Percentiles rank a stretch among this genome's conserved stretches.
These are phyloP conservation scores for Gonioctena quinquepunctata DNA, from an alignment of 1,140 invertebrate species.

Conservation along the genomic window DNA sequence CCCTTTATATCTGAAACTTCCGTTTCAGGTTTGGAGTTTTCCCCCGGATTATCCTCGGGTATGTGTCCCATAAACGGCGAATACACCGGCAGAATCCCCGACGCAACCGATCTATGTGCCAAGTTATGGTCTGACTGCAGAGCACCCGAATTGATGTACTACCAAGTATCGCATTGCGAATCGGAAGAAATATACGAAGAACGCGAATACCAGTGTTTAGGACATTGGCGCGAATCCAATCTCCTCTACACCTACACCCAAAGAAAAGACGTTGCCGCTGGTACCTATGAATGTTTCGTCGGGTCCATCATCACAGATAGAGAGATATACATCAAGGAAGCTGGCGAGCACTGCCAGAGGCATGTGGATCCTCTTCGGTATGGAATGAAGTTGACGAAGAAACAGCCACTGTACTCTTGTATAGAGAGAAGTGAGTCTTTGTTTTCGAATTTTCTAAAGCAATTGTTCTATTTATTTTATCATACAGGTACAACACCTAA, in stretches of 20 bases:
- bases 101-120: conserved; percentile 69
- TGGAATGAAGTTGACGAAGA: conserved; percentile 66
- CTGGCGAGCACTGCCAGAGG: conserved; percentile 70
- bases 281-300: conserved; percentile 72
- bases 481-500: conserved; percentile 13
- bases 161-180: conserved; percentile 69
- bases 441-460: no score
- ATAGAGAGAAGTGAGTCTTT: conserved; percentile 22
- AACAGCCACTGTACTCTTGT: conserved; percentile 32
- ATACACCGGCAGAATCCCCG: conserved; percentile 69
- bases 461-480: no score
- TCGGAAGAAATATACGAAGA: conserved; percentile 70
- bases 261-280: conserved; percentile 64
- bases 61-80: conserved; percentile 73
- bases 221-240: conserved; percentile 71
- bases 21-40: conserved; percentile 59
- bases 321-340: conserved; percentile 68
- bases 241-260: conserved; percentile 73
- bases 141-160: conserved; percentile 73
- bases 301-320: conserved; percentile 67
- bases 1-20: no score
- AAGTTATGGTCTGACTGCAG: conserved; percentile 73
- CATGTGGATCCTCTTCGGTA: conserved; percentile 64
- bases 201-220: conserved; percentile 71
- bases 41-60: conserved; percentile 44